Percentiles rank a stretch among this genome's conserved stretches.
Conservation (phyloP, 2,888 invertebrate genomes). For the Sphaerophoria taeniata region DNA sequence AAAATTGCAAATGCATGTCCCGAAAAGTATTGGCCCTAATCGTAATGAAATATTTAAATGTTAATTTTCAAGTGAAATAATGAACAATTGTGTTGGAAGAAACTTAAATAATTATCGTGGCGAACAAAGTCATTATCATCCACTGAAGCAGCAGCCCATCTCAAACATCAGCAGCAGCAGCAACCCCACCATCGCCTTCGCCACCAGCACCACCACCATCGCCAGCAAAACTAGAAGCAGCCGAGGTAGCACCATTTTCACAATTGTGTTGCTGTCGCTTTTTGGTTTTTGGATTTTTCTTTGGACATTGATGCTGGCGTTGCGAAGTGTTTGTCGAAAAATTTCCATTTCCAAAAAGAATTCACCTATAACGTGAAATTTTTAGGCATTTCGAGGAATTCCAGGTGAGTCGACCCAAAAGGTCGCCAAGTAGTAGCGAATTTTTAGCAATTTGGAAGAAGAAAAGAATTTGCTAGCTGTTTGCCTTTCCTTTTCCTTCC, state of each 20-base stretch:
- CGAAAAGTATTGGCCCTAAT: slow-evolving; percentile 7
- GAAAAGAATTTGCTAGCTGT: background rate
- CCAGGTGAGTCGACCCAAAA: slow-evolving; percentile 13
- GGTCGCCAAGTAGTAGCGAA: background rate
- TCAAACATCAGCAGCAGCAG: slow-evolving; percentile 41
- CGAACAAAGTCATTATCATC: slow-evolving; percentile 70
- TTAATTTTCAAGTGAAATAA: slow-evolving; percentile 56
- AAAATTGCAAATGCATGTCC: slow-evolving; percentile 27
- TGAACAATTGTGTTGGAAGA: slow-evolving; percentile 62
- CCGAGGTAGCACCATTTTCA: slow-evolving; percentile 51
- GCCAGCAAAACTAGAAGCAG: slow-evolving; percentile 48
- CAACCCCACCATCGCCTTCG: slow-evolving; percentile 46
- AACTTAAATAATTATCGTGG: slow-evolving; percentile 61
- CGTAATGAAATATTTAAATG: slow-evolving; percentile 35
- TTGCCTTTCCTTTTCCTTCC: slow-evolving; percentile 25
- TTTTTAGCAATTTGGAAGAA: background rate
- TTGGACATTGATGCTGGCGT: slow-evolving; percentile 68
- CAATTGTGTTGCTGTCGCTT: slow-evolving; percentile 70
- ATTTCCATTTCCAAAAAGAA: slow-evolving; percentile 39
- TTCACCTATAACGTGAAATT: slow-evolving; percentile 21
- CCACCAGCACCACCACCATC: slow-evolving; percentile 53
- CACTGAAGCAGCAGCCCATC: slow-evolving; percentile 49
- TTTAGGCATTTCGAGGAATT: background rate
- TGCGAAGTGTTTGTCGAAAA: slow-evolving; percentile 55
- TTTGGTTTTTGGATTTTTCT: slow-evolving; percentile 71